Evolutionary conservation across 2,113 vertebrate species (phyloP).

Genomic region (Eurypyga helias): DNA sequence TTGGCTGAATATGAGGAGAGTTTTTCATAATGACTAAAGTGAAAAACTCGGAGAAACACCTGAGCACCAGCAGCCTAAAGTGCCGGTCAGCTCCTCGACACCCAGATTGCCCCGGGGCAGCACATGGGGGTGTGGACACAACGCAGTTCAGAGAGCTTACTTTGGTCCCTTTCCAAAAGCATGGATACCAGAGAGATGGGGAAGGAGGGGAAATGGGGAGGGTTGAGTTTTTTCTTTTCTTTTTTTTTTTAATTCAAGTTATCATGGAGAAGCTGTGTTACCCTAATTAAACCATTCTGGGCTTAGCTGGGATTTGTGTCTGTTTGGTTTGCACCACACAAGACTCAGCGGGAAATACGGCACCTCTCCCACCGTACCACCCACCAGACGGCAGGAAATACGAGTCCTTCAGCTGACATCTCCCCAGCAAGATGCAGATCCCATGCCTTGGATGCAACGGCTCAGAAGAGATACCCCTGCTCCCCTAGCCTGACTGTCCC

Average conservation of each 20-base stretch:
- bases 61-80: slow-evolving; percentile 26
- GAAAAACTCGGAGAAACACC: not conserved
- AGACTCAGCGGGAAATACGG: not conserved
- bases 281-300: not conserved
- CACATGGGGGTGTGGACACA: not conserved
- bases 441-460: fast-evolving
- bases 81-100: not conserved
- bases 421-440: not conserved
- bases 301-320: slow-evolving; percentile 11
- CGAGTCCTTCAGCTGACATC: not conserved
- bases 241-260: slow-evolving; percentile 17
- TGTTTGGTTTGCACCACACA: not conserved
- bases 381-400: not conserved
- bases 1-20: not conserved
- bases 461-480: not conserved
- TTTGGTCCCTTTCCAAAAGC: slow-evolving; percentile 26
- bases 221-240: not conserved
- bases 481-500: not conserved
- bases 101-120: not conserved
- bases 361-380: slow-evolving; percentile 10
- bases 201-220: not conserved
- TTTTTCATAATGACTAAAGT: not conserved
- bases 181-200: not conserved
- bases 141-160: not conserved
- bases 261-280: not conserved